These are phyloP conservation scores for Clavelina lepadiformis DNA, from an alignment of 23 tunicate genomes.

Conservation along the genomic window DNA sequence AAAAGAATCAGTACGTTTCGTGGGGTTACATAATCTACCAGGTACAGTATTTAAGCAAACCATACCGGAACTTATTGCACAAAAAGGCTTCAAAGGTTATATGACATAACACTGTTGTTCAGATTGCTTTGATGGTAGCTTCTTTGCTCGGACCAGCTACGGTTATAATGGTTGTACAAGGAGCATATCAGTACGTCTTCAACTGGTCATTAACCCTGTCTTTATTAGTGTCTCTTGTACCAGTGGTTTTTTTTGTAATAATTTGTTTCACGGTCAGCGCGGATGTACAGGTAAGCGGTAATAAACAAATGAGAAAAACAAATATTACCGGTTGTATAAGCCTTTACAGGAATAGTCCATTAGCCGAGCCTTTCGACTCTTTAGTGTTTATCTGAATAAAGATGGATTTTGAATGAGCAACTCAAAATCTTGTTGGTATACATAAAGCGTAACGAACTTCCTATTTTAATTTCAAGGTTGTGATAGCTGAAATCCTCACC, in stretches of 20 bases:
- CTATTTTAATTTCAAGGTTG: too few species aligned
- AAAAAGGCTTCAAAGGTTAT: too few species aligned
- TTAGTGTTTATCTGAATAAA: too few species aligned
- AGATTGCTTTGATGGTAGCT: slow-evolving; percentile 85
- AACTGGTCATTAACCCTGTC: slow-evolving; percentile 43
- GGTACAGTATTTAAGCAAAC: slow-evolving; percentile 23
- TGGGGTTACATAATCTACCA: slow-evolving; percentile 84
- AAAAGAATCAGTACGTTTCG: slow-evolving; percentile 69
- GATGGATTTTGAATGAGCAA: too few species aligned
- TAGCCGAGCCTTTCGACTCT: too few species aligned
- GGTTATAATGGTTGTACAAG: slow-evolving; percentile 77
- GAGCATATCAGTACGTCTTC: slow-evolving; percentile 84
- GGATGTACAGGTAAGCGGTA: slow-evolving; percentile 58
- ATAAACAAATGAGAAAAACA: too few species aligned
- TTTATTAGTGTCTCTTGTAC: slow-evolving; percentile 72
- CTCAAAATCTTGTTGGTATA: too few species aligned
- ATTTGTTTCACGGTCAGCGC: slow-evolving; percentile 83
- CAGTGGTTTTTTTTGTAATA: slow-evolving; percentile 78
- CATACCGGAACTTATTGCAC: too few species aligned
- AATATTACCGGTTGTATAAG: too few species aligned
- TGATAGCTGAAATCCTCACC: slow-evolving; percentile 86
- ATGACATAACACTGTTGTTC: too few species aligned
- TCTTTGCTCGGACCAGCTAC: slow-evolving; percentile 91
- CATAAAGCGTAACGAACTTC: too few species aligned
- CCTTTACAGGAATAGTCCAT: too few species aligned